A percentile compares a stretch with the other conserved stretches of the same genome.
phyloP scores from a whole-genome alignment of 2,888 invertebrate species.

The Protophormia terraenovae region DNA sequence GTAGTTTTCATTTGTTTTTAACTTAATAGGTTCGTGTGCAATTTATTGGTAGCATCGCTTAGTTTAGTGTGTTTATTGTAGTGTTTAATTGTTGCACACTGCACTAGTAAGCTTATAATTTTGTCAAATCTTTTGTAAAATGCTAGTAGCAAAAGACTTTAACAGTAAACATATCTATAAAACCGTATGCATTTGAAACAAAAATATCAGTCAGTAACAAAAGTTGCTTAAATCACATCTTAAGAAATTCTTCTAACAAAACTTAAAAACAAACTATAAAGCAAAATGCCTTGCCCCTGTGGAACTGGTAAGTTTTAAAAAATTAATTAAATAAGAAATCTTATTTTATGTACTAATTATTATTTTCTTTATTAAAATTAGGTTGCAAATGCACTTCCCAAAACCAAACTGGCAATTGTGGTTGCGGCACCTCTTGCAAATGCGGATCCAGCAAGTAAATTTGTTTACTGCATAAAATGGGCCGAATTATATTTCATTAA shows the following conservation, averaged over 20 bases:
- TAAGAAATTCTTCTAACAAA: conserved; percentile 6
- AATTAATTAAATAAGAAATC: background rate
- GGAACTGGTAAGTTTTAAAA: conserved; percentile 75
- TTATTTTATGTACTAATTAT: too few relatives aligned
- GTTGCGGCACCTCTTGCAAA: conserved; percentile 74
- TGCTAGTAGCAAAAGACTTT: conserved; percentile 8
- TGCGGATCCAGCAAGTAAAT: conserved; percentile 55
- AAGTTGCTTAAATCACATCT: conserved; percentile 51
- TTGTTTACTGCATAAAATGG: background rate
- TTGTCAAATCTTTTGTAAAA: background rate
- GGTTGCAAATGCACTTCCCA: conserved; percentile 76
- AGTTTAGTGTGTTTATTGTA: background rate
- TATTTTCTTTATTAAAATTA: too few relatives aligned
- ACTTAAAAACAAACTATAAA: conserved; percentile 56
- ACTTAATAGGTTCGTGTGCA: conserved; percentile 24
- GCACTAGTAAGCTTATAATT: conserved; percentile 34
- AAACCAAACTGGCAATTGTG: conserved; percentile 71
- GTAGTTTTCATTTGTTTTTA: too few relatives aligned
- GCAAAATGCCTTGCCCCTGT: conserved; percentile 78
- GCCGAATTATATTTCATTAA: background rate
- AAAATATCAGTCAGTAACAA: conserved; percentile 55
- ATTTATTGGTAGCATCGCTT: background rate
- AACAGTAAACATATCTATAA: conserved; percentile 69
- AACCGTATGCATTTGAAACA: conserved; percentile 43
- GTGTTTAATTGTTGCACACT: conserved; percentile 45